Evolutionary conservation across 2,113 vertebrate species (phyloP), one percentile per base, ranked within the genome.

Genomic region (Chitala chitala): DNA sequence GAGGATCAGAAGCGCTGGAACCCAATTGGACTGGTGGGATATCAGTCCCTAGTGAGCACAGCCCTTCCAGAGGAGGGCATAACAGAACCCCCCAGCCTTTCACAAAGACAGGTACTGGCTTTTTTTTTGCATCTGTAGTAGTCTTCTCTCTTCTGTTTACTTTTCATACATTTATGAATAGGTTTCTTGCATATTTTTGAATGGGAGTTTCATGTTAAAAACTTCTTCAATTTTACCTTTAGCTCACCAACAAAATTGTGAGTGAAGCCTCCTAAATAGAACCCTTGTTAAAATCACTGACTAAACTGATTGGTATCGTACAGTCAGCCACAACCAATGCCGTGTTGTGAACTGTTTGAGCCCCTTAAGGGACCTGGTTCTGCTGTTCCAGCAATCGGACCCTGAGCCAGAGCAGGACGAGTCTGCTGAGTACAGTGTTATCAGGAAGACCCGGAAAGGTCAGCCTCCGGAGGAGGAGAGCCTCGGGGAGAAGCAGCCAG

Each of bases 31-130:
- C 64, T 84, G 77, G 85, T 81, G 38, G 65, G 38, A 80, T 84
- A 79, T 0, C 79, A 83, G 1, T 77, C 82, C 1, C 76, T 84
- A 61, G 79, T 81, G 7, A 83, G 81, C 68, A 70, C 86, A 65
- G 85, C 82, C 73, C 85, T 89, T 12, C 86, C 90, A 1, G 82
- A 79, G 46, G 72, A 86, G 69, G 89, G 86, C 48, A 84, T 80
- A 69, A 80, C 73, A 78, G 86, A 84, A 78, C 84, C 84, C 53
- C 85, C 81, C 4, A 84, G 84, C 61, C 85, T 77, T 71, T 82
- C 86, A 55, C 82, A 83, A 31, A 86, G 76, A 84, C 83, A 89
- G 87, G 89, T 90, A 81, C 31, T 24, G 24, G 8, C 42, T 26
- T 8, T 12, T 22, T 20, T n/a, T 29, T 15, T 5, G 31, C 31